phyloP scores from a whole-genome alignment of 2,797 vertebrate species.

The Leptodactylus fallax region DNA sequence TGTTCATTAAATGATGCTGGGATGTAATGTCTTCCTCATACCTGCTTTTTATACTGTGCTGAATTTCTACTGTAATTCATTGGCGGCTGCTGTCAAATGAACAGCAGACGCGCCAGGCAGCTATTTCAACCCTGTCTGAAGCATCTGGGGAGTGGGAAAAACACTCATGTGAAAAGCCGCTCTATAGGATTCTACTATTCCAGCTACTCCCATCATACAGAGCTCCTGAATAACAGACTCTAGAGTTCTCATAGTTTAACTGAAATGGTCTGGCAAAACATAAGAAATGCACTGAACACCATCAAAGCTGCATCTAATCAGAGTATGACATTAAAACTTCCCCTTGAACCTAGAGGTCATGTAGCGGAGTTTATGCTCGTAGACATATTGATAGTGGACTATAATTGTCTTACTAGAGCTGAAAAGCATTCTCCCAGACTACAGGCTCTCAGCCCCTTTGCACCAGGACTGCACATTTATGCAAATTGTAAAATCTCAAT shows the following conservation, averaged over 20 bases:
- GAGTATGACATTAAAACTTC: too few species aligned
- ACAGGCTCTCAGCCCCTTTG: too few species aligned
- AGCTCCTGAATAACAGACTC: not conserved
- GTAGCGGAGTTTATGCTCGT: too few species aligned
- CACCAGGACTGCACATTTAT: too few species aligned
- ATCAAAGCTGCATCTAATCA: too few species aligned
- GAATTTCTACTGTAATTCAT: not conserved
- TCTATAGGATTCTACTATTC: not conserved
- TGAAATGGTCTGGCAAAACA: too few species aligned
- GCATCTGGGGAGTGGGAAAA: not conserved
- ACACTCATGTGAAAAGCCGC: constrained; percentile 8
- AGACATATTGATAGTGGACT: too few species aligned
- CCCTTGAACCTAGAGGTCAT: too few species aligned
- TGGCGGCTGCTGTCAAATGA: constrained; percentile 8
- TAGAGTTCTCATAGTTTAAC: not conserved
- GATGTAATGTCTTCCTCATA: not conserved
- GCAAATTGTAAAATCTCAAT: too few species aligned
- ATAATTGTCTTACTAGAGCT: too few species aligned
- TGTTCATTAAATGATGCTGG: not conserved
- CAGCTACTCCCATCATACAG: not conserved
- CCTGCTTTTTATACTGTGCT: not conserved
- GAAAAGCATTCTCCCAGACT: too few species aligned
- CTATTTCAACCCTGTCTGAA: constrained; percentile 9
- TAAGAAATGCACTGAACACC: too few species aligned
- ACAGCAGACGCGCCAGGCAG: not conserved